phyloP scores from a whole-genome alignment of 2,113 vertebrate genomes.

The Xyliphius kryptos region DNA sequence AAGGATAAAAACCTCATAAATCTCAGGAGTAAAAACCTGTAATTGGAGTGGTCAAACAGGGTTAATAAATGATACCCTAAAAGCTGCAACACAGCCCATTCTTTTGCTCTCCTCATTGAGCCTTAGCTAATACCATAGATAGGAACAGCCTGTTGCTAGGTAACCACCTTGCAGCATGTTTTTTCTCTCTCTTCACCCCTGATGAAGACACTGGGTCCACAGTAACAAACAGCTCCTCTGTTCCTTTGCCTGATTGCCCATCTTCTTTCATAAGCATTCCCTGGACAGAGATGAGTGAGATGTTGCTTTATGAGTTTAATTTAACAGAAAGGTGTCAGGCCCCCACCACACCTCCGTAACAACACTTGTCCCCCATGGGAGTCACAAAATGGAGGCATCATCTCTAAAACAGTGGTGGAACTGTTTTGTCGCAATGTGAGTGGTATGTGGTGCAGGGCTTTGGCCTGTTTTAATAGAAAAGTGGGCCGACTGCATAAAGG shows the following conservation, averaged over 20 bases:
- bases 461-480: conserved; percentile 9
- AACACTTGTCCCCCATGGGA: conserved; percentile 6
- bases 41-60: no score
- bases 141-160: conserved; percentile 70
- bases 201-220: conserved; percentile 56
- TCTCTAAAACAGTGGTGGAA: not conserved
- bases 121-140: conserved; percentile 58
- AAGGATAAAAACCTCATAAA: conserved; percentile 38
- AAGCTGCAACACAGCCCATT: conserved; percentile 28
- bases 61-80: conserved; percentile 46
- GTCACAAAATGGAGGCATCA: conserved; percentile 22
- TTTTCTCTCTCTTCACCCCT: conserved; percentile 18
- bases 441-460: not conserved
- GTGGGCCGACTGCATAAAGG: no score
- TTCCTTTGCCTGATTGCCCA: conserved; percentile 40
- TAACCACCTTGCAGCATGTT: conserved; percentile 55
- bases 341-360: conserved; percentile 6
- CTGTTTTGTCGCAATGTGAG: not conserved
- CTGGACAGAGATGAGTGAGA: conserved; percentile 38
- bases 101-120: conserved; percentile 37
- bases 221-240: conserved; percentile 60
- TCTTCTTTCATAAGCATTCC: conserved; percentile 40
- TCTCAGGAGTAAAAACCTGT: no score
- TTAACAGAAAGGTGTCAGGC: conserved; percentile 34
- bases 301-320: conserved; percentile 64